Evolutionary conservation across 2,797 vertebrate genomes (phyloP).

Genomic region (Chelmon rostratus): DNA sequence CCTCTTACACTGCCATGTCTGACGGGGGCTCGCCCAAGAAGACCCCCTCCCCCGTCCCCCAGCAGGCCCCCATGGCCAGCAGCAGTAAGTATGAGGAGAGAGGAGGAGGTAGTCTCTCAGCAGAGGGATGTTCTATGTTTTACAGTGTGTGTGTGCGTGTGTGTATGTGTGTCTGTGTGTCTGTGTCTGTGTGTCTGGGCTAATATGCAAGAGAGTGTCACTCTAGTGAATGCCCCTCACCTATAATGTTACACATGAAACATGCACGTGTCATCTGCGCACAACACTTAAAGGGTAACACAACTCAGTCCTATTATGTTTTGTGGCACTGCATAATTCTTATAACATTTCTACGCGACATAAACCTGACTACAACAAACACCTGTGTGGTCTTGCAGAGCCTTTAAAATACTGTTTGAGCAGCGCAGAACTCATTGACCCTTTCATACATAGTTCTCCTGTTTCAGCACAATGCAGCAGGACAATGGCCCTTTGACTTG

Average conservation of each 20-base stretch:
- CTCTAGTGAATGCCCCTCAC: constrained; percentile 32
- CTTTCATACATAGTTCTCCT: not conserved
- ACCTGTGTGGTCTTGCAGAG: not conserved
- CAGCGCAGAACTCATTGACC: not conserved
- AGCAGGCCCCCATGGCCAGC: constrained; percentile 87
- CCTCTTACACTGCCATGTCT: constrained; percentile 89
- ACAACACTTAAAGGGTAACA: not conserved
- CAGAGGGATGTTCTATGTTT: constrained; percentile 51
- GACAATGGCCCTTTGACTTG: not conserved
- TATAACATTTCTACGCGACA: not conserved
- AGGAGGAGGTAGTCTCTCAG: constrained; percentile 72
- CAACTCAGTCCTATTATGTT: not conserved
- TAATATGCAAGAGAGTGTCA: constrained; percentile 2
- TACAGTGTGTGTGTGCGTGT: constrained; percentile 22
- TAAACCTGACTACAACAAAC: not conserved
- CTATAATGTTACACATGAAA: constrained; percentile 16
- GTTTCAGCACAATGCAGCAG: not conserved
- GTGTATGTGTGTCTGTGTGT: constrained; percentile 21
- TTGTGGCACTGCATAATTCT: not conserved
- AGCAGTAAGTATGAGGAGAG: constrained; percentile 92
- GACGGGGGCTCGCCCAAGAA: constrained; percentile 91
- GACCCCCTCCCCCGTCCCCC: constrained; percentile 91
- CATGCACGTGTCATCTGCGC: constrained; percentile 10
- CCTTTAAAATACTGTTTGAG: not conserved
- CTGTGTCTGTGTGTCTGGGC: constrained; percentile 26